Percentiles rank a stretch among this genome's conserved stretches.
These are phyloP conservation scores for Blastobasis lacticolella DNA, from an alignment of 2,888 invertebrate species.

Conservation along the genomic window DNA sequence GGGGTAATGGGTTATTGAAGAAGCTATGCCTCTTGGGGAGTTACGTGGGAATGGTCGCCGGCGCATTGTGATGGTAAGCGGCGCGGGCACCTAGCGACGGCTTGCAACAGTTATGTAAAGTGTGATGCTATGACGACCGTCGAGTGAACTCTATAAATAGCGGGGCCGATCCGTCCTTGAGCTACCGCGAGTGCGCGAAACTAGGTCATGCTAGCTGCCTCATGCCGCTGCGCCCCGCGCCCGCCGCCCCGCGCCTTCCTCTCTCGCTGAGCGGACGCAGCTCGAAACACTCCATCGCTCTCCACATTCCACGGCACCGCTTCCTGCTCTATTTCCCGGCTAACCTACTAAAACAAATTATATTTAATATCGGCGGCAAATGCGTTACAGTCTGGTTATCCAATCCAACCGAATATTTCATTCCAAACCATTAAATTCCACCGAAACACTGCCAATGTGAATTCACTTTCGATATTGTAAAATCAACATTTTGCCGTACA, in stretches of 20 bases:
- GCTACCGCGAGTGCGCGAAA: constrained; percentile 59
- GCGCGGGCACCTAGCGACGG: constrained; percentile 43
- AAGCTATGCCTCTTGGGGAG: constrained; percentile 7
- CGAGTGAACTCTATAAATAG: constrained; percentile 70
- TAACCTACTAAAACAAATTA: constrained; percentile 3
- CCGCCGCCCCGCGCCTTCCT: constrained; percentile 23
- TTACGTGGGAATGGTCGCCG: constrained; percentile 11
- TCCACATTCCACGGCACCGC: constrained; percentile 27
- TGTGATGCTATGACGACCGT: constrained; percentile 57
- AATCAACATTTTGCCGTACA: no score
- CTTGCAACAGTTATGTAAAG: constrained; percentile 64
- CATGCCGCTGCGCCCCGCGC: constrained; percentile 38
- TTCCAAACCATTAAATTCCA: not conserved
- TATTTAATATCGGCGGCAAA: constrained; percentile 19
- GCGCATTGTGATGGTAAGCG: constrained; percentile 58
- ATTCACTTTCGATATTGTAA: no score
- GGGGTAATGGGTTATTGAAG: constrained; percentile 44
- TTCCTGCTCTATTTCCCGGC: constrained; percentile 27
- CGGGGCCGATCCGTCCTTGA: constrained; percentile 68
- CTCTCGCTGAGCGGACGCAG: constrained; percentile 14
- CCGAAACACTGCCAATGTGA: not conserved
- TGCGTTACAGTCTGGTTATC: not conserved
- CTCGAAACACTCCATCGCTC: constrained; percentile 26
- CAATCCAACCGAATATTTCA: no score
- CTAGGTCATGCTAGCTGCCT: constrained; percentile 63